Evolutionary conservation across 53 echinoderm and acorn worm genomes (phyloP).

Genomic region (Echinometra lucunter): DNA sequence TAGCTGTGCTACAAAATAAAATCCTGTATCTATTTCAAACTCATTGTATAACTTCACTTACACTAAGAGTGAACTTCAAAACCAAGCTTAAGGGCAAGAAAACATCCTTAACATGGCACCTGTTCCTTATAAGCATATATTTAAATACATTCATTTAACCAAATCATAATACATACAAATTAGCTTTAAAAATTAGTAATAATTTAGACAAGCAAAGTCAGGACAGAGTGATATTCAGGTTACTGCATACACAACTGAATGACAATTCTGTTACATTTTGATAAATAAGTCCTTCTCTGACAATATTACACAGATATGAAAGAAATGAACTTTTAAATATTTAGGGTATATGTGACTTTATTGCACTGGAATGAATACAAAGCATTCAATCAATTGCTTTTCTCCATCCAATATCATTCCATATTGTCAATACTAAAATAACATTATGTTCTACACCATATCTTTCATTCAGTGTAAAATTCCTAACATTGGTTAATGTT

Average conservation of each 20-base stretch:
- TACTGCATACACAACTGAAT: not conserved
- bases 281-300: not conserved
- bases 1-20: not conserved
- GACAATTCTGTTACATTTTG: not conserved
- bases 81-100: too few species aligned
- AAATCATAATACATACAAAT: too few species aligned
- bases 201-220: not conserved
- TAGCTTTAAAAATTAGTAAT: not conserved
- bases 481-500: too few species aligned
- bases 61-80: too few species aligned
- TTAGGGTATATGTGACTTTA: not conserved
- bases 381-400: not conserved
- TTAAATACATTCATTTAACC: not conserved
- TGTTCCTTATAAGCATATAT: too few species aligned
- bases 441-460: too few species aligned
- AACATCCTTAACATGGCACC: too few species aligned
- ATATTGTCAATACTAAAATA: not conserved
- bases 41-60: too few species aligned
- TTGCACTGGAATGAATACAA: constrained; percentile 33
- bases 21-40: too few species aligned
- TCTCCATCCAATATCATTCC: not conserved
- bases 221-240: not conserved
- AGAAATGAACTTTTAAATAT: not conserved
- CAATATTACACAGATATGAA: not conserved
- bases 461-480: not conserved